Conservation (phyloP, 2,888 invertebrate species). For the Sericinus montela region DNA sequence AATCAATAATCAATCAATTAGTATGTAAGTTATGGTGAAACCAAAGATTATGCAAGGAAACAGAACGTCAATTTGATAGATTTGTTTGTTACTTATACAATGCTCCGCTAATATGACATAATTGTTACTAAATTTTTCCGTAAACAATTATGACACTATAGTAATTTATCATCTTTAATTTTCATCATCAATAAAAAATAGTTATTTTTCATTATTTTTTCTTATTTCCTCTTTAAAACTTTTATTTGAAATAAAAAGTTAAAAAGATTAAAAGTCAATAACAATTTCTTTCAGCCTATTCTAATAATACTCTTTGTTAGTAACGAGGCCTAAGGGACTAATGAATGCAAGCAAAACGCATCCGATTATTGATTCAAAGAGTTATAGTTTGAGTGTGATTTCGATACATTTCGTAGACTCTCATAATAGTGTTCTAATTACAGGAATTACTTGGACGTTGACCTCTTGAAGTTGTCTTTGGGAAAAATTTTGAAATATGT, state of each 20-base stretch:
- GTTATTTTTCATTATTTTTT: too few relatives aligned
- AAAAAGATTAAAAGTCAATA: too few relatives aligned
- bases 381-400: slow-evolving; percentile 45
- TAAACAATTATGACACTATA: too few relatives aligned
- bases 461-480: slow-evolving; percentile 31
- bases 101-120: too few relatives aligned
- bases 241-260: too few relatives aligned
- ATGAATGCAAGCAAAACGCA: slow-evolving; percentile 39
- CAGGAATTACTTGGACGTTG: slow-evolving; percentile 48
- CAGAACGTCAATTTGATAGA: too few relatives aligned
- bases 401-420: slow-evolving; percentile 44
- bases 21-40: slow-evolving; percentile 31
- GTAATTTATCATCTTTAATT: too few relatives aligned
- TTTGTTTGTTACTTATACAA: too few relatives aligned
- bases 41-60: slow-evolving; percentile 45
- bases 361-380: slow-evolving; percentile 35
- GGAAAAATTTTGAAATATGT: too few relatives aligned
- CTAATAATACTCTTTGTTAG: slow-evolving; percentile 22
- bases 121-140: too few relatives aligned
- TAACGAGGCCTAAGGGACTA: slow-evolving; percentile 26
- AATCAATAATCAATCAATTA: slow-evolving; percentile 61
- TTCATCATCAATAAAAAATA: too few relatives aligned
- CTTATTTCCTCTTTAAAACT: too few relatives aligned
- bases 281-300: not conserved
- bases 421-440: slow-evolving; percentile 52